phyloP scores from a whole-genome alignment of 2,888 invertebrate species.

The Sericinus montela region DNA sequence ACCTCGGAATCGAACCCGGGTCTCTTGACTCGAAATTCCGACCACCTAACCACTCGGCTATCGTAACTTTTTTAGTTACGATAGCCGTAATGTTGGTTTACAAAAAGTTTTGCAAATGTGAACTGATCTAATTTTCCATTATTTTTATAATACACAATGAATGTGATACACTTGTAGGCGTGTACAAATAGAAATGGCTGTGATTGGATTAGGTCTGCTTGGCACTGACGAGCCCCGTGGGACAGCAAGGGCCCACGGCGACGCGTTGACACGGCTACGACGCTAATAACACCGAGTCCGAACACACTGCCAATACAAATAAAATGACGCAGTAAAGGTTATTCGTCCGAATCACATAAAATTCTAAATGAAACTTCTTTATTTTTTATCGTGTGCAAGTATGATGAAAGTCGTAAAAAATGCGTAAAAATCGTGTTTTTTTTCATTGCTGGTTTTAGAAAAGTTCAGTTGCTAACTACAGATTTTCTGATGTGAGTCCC shows the following conservation, averaged over 20 bases:
- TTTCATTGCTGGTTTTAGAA: constrained; percentile 8
- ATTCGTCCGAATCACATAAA: constrained; percentile 40
- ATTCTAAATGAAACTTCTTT: constrained; percentile 36
- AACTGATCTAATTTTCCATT: background rate
- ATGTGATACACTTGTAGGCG: constrained; percentile 43
- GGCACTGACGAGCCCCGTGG: constrained; percentile 81
- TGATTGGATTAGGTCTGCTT: constrained; percentile 83
- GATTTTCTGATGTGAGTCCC: constrained; percentile 12
- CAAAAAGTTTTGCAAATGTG: no score
- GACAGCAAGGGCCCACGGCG: constrained; percentile 59
- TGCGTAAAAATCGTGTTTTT: constrained; percentile 12
- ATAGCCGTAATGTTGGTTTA: no score
- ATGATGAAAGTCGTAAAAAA: constrained; percentile 25
- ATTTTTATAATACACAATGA: constrained; percentile 14
- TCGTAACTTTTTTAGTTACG: no score
- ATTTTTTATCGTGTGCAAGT: constrained; percentile 34
- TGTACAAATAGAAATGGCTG: constrained; percentile 53
- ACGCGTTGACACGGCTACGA: constrained; percentile 47
- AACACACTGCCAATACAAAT: constrained; percentile 51
- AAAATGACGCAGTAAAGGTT: constrained; percentile 47
- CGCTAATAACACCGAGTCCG: constrained; percentile 50
- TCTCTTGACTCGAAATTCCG: no score
- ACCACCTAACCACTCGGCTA: no score
- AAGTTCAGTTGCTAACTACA: constrained; percentile 10
- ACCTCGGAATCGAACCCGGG: no score